Evolutionary conservation across 2,113 vertebrate genomes (phyloP).

Genomic region (Arizona elegans): DNA sequence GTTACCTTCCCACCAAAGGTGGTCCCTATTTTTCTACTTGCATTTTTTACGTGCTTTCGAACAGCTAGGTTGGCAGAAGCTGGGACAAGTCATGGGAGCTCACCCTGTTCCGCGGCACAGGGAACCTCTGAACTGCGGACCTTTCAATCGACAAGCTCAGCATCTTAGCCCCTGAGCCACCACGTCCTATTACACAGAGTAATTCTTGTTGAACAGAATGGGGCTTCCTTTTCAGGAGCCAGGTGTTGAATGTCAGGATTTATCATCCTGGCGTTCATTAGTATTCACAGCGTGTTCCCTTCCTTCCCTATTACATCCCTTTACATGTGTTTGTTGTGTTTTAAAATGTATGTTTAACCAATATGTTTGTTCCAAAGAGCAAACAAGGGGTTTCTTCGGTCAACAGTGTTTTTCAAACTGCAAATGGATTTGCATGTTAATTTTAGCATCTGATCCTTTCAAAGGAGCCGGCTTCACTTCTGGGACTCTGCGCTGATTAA

Average conservation of each 20-base stretch:
- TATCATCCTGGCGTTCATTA: neutral
- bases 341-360: conserved; percentile 47
- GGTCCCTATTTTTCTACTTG: too few species aligned
- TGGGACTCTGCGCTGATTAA: conserved; percentile 52
- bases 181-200: neutral
- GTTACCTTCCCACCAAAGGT: too few species aligned
- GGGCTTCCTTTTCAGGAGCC: neutral
- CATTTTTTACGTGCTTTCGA: too few species aligned
- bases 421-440: conserved; percentile 49
- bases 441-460: conserved; percentile 62
- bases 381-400: conserved; percentile 3
- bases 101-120: too few species aligned
- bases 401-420: neutral
- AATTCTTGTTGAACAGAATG: neutral
- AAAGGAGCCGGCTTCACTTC: conserved; percentile 48
- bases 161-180: too few species aligned
- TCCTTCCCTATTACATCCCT: neutral
- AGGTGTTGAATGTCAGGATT: neutral
- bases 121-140: too few species aligned
- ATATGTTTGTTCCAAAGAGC: conserved; percentile 39
- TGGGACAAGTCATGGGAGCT: too few species aligned
- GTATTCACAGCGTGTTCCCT: neutral
- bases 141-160: too few species aligned
- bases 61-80: too few species aligned
- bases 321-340: conserved; percentile 41